Conservation (phyloP, 2,888 invertebrate genomes). For the Meghimatium bilineatum region DNA sequence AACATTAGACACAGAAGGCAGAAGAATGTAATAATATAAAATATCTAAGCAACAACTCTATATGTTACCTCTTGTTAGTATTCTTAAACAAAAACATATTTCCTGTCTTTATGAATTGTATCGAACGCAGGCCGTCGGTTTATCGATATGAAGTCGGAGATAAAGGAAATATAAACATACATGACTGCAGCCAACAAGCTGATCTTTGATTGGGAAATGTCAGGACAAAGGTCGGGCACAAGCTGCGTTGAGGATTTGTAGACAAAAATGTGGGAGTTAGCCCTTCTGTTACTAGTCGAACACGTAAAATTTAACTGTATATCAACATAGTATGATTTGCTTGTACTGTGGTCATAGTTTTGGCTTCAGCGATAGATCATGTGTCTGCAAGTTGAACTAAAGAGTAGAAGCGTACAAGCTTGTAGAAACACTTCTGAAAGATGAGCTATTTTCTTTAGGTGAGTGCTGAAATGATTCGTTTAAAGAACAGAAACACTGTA, state of each 20-base stretch:
- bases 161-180: slow-evolving; percentile 32
- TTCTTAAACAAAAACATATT: slow-evolving; percentile 3
- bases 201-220: slow-evolving; percentile 29
- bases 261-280: background rate
- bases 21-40: background rate
- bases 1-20: background rate
- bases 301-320: background rate
- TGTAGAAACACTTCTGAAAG: background rate
- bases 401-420: background rate
- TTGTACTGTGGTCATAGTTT: background rate
- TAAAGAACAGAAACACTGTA: background rate
- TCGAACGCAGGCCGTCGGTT: slow-evolving; percentile 14
- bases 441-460: background rate
- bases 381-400: background rate
- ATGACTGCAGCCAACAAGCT: background rate
- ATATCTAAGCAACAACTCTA: background rate
- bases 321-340: background rate
- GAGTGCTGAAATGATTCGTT: background rate
- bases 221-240: slow-evolving; percentile 33
- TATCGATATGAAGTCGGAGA: slow-evolving; percentile 31
- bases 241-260: background rate
- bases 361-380: background rate
- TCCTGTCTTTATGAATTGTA: slow-evolving; percentile 32
- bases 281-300: background rate
- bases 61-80: background rate